Evolutionary conservation across 2,888 invertebrate genomes (phyloP).

Genomic region (Trissolcus brochymenae): DNA sequence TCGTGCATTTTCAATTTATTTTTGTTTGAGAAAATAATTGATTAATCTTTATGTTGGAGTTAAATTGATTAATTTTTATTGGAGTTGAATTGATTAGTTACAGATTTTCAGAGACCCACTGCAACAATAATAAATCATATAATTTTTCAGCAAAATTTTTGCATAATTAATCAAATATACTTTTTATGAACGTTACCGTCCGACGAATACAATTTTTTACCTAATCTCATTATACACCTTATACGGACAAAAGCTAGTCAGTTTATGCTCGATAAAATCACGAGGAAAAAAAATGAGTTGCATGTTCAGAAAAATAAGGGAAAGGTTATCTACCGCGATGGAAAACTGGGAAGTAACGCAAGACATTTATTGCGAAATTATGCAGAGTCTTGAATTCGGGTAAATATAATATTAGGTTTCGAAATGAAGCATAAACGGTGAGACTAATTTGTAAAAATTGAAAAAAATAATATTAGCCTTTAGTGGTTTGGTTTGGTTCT

Average conservation of each 20-base stretch:
- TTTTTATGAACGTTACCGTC: not conserved
- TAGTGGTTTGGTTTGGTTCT: not conserved
- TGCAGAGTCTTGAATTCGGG: constrained; percentile 29
- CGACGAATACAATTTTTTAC: not conserved
- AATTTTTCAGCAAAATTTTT: no score
- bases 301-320: constrained; percentile 38
- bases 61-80: no score
- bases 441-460: constrained; percentile 45
- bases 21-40: no score
- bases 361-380: constrained; percentile 34
- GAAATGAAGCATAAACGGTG: constrained; percentile 10
- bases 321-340: constrained; percentile 28
- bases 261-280: constrained; percentile 40
- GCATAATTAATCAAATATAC: not conserved
- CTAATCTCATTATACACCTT: constrained; percentile 15
- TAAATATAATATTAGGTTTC: constrained; percentile 18
- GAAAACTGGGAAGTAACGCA: constrained; percentile 10
- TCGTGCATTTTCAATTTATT: no score
- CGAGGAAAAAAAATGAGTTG: constrained; percentile 22
- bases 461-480: constrained; percentile 25
- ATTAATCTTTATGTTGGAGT: no score
- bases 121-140: no score
- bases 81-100: no score
- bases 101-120: no score
- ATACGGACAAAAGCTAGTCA: constrained; percentile 27